Base-by-base conservation (phyloP, 2,888 invertebrate genomes). In the Exephanes ischioxanthus region DNA sequence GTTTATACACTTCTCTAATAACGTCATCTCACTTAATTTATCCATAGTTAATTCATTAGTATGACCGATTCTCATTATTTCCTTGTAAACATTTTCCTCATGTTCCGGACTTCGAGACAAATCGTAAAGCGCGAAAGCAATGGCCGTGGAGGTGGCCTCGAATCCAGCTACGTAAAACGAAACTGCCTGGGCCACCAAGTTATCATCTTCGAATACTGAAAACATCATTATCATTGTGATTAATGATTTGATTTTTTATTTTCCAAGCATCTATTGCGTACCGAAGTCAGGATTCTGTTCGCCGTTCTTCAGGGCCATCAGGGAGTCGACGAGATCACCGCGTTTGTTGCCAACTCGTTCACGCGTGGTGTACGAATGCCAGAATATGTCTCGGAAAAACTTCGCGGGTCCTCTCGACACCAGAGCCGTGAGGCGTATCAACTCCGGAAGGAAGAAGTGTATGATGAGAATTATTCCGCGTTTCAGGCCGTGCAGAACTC, bases 141-240 rank as follows among this genome's bases (percentile, higher is more conserved):
- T 90, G 7, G 89, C 84, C 0, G 89, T 89, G 11, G 91, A 89
- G 2, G 85, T 87, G 1, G 91, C 90, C 83, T 92, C 92, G 33
- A 90, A 90, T 66, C 92, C 92, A 73, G 92, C 92, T 0, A 90
- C 82, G 45, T 88, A 91, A 75, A 92, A 91, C 0, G 90, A 86
- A 16, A 90, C 87, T 19, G 92, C 87, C 81, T 92, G 92, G 0
- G 90, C 90, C 16, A 91, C 84, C 45, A 92, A 83, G 87, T 91
- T 89, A 19, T 92, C 91, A n/a, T 86, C 90, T 41, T 91, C 90
- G 51, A 92, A 92, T 75, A 86, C 91, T 92, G 55, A 14, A 80
- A 61, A 80, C 80, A 53, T 6, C 14, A 63, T 26, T 19, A 71
- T 48, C 14, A 61, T 37, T 48, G 4, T 66, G 16, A 58, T 53